These are phyloP conservation scores for Xerus rutilus DNA, from an alignment of 2,797 vertebrate genomes.

Conservation along the genomic window DNA sequence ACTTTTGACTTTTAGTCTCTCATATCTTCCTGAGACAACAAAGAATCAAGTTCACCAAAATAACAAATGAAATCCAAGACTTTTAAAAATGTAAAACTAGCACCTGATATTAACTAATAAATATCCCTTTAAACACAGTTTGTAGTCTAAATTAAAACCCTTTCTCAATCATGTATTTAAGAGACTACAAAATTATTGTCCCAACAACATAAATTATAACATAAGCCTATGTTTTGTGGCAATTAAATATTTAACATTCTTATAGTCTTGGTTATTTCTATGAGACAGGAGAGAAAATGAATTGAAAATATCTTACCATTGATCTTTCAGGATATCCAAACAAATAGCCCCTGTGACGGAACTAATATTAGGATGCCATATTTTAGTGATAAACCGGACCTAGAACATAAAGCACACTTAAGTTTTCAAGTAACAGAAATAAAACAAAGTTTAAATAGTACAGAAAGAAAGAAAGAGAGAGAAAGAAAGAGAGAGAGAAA, in stretches of 20 bases:
- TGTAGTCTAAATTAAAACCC: conserved; percentile 23
- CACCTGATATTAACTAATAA: background rate
- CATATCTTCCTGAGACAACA: conserved; percentile 36
- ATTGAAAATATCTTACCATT: conserved; percentile 93
- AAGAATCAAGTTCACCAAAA: conserved; percentile 55
- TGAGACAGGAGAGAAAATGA: conserved; percentile 44
- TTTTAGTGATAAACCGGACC: conserved; percentile 99
- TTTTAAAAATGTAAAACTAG: conserved; percentile 62
- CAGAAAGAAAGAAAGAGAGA: conserved; percentile 35
- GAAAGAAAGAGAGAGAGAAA: conserved; percentile 56
- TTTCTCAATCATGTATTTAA: conserved; percentile 42
- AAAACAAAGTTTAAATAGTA: conserved; percentile 57
- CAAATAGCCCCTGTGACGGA: conserved; percentile 99
- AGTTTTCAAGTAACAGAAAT: conserved; percentile 71
- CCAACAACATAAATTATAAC: conserved; percentile 43
- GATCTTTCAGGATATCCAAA: conserved; percentile 99
- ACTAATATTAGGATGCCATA: conserved; percentile 99
- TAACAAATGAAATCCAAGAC: conserved; percentile 51
- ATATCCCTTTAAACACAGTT: background rate
- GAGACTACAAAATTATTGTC: background rate
- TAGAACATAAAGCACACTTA: conserved; percentile 87
- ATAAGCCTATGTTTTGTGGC: conserved; percentile 5
- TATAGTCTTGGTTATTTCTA: conserved; percentile 48
- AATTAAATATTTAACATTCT: conserved; percentile 53
- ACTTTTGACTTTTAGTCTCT: conserved; percentile 31